Conservation (phyloP, 2,888 invertebrate species). For the Stictocephala bisonia region DNA sequence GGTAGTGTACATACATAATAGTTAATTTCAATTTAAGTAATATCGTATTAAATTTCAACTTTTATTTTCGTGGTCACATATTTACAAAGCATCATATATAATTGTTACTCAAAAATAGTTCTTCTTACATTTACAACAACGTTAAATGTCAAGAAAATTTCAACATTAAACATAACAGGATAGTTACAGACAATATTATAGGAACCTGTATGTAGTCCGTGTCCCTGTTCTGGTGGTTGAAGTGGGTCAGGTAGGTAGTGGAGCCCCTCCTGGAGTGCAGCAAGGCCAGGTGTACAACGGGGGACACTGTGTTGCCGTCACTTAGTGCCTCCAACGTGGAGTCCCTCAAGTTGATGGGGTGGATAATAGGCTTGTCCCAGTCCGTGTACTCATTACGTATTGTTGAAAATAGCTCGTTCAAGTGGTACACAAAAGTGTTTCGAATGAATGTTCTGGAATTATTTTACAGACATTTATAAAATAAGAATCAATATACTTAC, state of each 20-base stretch:
- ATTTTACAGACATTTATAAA: neutral
- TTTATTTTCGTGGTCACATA: too few relatives aligned
- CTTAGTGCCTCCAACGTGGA: constrained; percentile 88
- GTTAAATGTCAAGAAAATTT: too few relatives aligned
- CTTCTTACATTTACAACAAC: too few relatives aligned
- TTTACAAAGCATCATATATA: too few relatives aligned
- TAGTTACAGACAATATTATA: too few relatives aligned
- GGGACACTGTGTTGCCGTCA: constrained; percentile 92
- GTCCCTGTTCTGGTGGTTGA: constrained; percentile 86
- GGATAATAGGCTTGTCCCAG: constrained; percentile 91
- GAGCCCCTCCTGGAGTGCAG: constrained; percentile 80
- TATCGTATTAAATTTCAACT: too few relatives aligned
- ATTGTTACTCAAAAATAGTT: too few relatives aligned
- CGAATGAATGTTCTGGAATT: constrained; percentile 83
- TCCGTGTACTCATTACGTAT: constrained; percentile 96
- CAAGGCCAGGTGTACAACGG: constrained; percentile 82
- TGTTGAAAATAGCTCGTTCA: constrained; percentile 95
- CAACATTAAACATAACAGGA: too few relatives aligned
- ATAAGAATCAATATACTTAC: neutral
- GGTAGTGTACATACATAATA: too few relatives aligned
- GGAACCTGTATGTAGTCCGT: constrained; percentile 84
- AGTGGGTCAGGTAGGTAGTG: constrained; percentile 88
- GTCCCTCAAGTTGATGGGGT: constrained; percentile 86
- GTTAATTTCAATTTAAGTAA: too few relatives aligned
- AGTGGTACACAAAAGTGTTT: constrained; percentile 94